Percentiles rank a stretch among this genome's conserved stretches.
Conservation (phyloP, 2,888 invertebrate species). For the Drosophila crucigera region DNA sequence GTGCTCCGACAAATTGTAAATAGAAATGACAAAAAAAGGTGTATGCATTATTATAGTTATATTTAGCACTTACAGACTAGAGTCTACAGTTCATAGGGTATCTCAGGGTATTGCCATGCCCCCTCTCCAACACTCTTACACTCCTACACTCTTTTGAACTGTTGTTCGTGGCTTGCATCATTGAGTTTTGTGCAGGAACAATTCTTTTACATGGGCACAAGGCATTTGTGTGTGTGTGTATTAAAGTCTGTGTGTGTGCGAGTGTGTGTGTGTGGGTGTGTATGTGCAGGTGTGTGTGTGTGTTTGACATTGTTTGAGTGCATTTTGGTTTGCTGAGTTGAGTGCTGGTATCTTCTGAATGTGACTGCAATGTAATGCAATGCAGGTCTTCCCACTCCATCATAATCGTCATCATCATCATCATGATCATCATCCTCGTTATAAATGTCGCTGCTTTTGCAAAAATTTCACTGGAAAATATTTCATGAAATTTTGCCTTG, state of each 20-base stretch:
- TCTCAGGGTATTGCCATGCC: neutral
- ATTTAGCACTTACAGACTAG: neutral
- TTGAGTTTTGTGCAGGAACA: slow-evolving; percentile 74
- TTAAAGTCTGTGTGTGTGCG: slow-evolving; percentile 6
- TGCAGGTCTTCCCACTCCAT: slow-evolving; percentile 56
- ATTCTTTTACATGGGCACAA: slow-evolving; percentile 53
- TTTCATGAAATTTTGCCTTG: slow-evolving; percentile 37
- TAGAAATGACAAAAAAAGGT: neutral
- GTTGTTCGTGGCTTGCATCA: slow-evolving; percentile 52
- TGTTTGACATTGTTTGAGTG: slow-evolving; percentile 49
- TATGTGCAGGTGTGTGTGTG: slow-evolving; percentile 4
- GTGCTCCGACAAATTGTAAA: neutral
- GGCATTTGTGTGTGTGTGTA: slow-evolving; percentile 12
- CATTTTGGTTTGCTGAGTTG: slow-evolving; percentile 22
- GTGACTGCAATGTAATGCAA: slow-evolving; percentile 53
- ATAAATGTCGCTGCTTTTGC: slow-evolving; percentile 60
- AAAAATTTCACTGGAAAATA: slow-evolving; percentile 20
- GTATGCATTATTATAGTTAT: neutral
- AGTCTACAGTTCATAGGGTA: slow-evolving; percentile 9
- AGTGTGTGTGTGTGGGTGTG: slow-evolving; percentile 22
- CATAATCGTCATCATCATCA: slow-evolving; percentile 31
- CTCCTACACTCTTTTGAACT: slow-evolving; percentile 29
- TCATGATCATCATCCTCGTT: slow-evolving; percentile 18
- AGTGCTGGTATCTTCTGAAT: slow-evolving; percentile 41
- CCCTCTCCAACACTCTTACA: neutral